Evolutionary conservation across 2,113 vertebrate genomes (phyloP).

Genomic region (Peucedramus taeniatus): DNA sequence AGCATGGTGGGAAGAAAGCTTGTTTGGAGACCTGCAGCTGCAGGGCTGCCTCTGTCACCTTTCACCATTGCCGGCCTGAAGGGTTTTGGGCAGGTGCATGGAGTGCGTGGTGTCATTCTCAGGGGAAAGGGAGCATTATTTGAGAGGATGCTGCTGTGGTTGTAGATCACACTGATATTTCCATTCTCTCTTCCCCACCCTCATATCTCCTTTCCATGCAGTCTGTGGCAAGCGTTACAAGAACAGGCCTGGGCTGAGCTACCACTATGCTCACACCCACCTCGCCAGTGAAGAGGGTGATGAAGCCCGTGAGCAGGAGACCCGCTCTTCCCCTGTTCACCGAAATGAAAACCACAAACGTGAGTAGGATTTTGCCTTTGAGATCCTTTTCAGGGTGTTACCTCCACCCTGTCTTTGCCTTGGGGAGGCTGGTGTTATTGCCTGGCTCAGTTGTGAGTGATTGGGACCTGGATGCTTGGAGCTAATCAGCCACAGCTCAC

Average conservation of each 20-base stretch:
- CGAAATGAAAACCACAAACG: slow-evolving; percentile 90
- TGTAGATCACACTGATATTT: slow-evolving; percentile 12
- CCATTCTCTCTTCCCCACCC: background rate
- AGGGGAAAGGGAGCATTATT: background rate
- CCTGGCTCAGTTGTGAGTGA: slow-evolving; percentile 1
- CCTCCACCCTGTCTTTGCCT: background rate
- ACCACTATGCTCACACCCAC: slow-evolving; percentile 94
- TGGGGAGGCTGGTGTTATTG: background rate
- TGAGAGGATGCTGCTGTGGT: background rate
- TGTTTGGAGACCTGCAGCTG: background rate
- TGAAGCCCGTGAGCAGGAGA: slow-evolving; percentile 84
- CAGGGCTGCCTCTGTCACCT: background rate
- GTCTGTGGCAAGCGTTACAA: slow-evolving; percentile 96
- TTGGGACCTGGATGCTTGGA: slow-evolving; percentile 21
- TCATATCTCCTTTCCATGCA: slow-evolving; percentile 61
- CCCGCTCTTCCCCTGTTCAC: slow-evolving; percentile 78
- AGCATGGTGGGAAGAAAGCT: background rate
- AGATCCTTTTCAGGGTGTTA: background rate
- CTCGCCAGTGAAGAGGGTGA: slow-evolving; percentile 86
- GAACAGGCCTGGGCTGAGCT: slow-evolving; percentile 94
- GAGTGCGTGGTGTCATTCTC: background rate
- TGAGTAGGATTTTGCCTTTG: slow-evolving; percentile 71
- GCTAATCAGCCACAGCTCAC: slow-evolving; percentile 39
- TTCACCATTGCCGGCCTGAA: accelerated
- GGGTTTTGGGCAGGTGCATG: background rate